Conservation (phyloP, 2,888 invertebrate species). For the Boloria selene region DNA sequence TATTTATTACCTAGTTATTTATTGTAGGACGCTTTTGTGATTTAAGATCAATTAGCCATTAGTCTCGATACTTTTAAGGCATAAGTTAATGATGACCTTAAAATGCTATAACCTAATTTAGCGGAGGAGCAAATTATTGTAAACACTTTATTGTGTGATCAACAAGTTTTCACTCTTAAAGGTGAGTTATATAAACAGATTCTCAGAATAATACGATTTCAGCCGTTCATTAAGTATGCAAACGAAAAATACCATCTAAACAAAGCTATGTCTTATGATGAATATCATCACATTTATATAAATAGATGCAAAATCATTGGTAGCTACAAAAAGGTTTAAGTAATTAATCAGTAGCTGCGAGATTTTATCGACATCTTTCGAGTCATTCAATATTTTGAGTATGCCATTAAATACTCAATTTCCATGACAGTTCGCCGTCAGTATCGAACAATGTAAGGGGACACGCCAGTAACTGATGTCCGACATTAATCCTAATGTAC, state of each 20-base stretch:
- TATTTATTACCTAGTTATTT: slow-evolving; percentile 36
- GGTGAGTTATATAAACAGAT: background rate
- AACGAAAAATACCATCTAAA: background rate
- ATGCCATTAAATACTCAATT: slow-evolving; percentile 40
- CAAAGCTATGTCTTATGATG: too few relatives aligned
- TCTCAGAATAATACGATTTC: background rate
- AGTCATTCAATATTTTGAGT: slow-evolving; percentile 39
- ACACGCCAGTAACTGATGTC: slow-evolving; percentile 69
- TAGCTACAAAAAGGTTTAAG: slow-evolving; percentile 36
- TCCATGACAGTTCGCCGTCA: slow-evolving; percentile 61
- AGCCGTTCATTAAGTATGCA: background rate
- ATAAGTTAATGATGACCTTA: slow-evolving; percentile 13
- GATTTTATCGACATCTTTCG: slow-evolving; percentile 34
- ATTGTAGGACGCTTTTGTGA: slow-evolving; percentile 15
- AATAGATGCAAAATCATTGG: slow-evolving; percentile 33
- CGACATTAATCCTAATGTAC: slow-evolving; percentile 81
- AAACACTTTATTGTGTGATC: background rate
- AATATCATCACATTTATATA: background rate
- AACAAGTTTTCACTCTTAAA: background rate
- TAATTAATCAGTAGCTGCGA: slow-evolving; percentile 39
- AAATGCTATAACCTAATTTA: slow-evolving; percentile 9
- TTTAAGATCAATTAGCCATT: slow-evolving; percentile 22
- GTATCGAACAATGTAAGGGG: slow-evolving; percentile 49
- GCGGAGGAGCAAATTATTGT: background rate
- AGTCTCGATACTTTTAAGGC: slow-evolving; percentile 20